Percentiles rank a stretch among this genome's conserved stretches.
Evolutionary conservation across 1,140 invertebrate species (phyloP).

Genomic region (Patella vulgata): DNA sequence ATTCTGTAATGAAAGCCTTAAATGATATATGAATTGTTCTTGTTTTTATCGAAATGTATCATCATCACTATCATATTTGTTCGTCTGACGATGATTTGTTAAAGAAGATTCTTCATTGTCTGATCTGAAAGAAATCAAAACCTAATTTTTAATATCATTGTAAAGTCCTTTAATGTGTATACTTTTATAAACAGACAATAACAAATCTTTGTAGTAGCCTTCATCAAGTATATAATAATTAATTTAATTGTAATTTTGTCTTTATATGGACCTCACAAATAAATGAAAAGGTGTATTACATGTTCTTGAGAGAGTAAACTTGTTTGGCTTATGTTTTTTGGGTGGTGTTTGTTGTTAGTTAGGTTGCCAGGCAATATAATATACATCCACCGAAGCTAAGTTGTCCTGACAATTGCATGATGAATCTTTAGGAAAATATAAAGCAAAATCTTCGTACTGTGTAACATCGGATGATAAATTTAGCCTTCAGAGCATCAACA

Average conservation of each 20-base stretch:
- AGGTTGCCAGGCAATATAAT: neutral
- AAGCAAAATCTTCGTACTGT: constrained; percentile 5
- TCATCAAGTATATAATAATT: neutral
- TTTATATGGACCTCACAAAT: constrained; percentile 8
- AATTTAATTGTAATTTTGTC: neutral
- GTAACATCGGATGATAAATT: too few relatives aligned
- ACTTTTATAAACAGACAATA: neutral
- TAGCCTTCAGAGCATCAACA: too few relatives aligned
- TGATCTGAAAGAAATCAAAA: constrained; percentile 34
- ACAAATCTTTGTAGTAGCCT: neutral
- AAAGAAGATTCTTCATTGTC: constrained; percentile 49
- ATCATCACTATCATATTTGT: constrained; percentile 40
- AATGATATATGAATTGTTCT: too few relatives aligned
- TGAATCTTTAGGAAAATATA: neutral
- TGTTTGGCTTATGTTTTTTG: too few relatives aligned
- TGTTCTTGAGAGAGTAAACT: neutral
- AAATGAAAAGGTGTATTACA: neutral
- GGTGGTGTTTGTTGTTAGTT: neutral
- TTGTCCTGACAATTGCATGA: neutral
- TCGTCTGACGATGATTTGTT: constrained; percentile 14
- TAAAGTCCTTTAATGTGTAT: constrained; percentile 1
- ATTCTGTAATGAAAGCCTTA: too few relatives aligned
- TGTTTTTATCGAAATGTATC: constrained; percentile 43
- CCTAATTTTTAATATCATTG: neutral
- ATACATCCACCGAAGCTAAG: neutral